phyloP scores from a whole-genome alignment of 2,797 vertebrate genomes.

The Crypturellus tataupa region DNA sequence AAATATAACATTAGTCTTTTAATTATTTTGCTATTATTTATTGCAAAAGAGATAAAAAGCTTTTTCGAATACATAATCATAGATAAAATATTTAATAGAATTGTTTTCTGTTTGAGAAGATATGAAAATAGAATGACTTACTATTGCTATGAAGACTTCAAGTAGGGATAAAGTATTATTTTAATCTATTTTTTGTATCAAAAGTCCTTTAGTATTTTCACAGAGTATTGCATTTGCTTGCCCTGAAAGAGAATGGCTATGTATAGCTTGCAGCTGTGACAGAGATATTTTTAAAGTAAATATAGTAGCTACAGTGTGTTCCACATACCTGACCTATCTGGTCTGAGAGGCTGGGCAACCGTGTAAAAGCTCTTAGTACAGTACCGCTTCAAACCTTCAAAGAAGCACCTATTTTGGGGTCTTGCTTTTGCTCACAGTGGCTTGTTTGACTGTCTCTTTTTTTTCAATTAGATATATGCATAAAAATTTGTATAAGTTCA shows the following conservation, averaged over 20 bases:
- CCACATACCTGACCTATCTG: slow-evolving; percentile 67
- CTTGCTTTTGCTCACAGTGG: rapidly evolving
- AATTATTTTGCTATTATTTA: background rate
- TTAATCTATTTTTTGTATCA: background rate
- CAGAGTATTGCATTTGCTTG: slow-evolving; percentile 51
- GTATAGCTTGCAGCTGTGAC: slow-evolving; percentile 69
- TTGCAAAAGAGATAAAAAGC: background rate
- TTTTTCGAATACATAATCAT: background rate
- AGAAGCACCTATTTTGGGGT: background rate
- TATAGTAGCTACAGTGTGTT: slow-evolving; percentile 72
- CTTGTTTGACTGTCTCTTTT: background rate
- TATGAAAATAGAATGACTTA: slow-evolving; percentile 57
- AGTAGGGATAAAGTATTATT: background rate
- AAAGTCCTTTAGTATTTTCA: slow-evolving; percentile 35
- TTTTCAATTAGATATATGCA: background rate
- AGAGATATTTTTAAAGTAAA: slow-evolving; percentile 74
- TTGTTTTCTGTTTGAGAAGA: background rate
- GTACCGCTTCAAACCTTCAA: background rate
- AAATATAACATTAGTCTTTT: background rate
- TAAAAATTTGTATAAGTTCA: background rate
- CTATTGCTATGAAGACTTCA: slow-evolving; percentile 54
- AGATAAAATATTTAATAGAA: background rate
- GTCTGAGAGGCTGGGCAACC: slow-evolving; percentile 35
- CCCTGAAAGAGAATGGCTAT: slow-evolving; percentile 63
- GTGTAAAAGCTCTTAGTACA: background rate